Base-by-base conservation (phyloP, 2,888 invertebrate genomes). In the Ectemnius cavifrons region DNA sequence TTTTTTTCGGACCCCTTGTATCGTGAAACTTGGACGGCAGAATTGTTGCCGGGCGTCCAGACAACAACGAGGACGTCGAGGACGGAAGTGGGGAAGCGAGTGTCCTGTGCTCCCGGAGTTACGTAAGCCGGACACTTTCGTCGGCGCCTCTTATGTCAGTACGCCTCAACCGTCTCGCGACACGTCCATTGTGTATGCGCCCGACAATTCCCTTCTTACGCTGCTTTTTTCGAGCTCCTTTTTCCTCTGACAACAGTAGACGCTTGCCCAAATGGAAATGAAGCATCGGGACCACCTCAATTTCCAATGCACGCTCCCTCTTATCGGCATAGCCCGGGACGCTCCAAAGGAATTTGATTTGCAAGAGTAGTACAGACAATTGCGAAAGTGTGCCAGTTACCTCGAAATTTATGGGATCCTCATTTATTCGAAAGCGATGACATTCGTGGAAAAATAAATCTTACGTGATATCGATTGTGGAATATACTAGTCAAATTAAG, bases 111-210 rank as follows among this genome's bases (percentile, higher is more conserved):
- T 79, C 83, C 37, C 37, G 37, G 85, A 85, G 84, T 87, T 86
- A 87, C 76, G 83, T 87, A 88, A 88, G 52, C 13, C n/a, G 52
- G n/a, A 77, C 81, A 86, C 86, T 88, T 88, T 88, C 87, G 86
- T 87, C 80, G 87, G 84, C 84, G 85, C 82, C 86, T 84, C 86
- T 84, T 82, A 81, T 84, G 81, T 77, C 79, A 37, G 70, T 76
- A 63, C 20, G 68, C 71, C 52, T 71, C 57, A 62, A 60, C 63
- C 68, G 59, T 64, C 37, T 37, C 67, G 49, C 27, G 16, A 59
- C 66, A 57, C 37, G n/a, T 52, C n/a, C 52, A 52, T 46, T 56
- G 8, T 27, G 56, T 61, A 56, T 37, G 37, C 37, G 52, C 52
- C 52, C 61, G 4, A 28, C 28, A 45, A 61, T 60, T 52, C 57